Evolutionary conservation across 1,140 invertebrate species (phyloP).

Genomic region (Protaetia brevitarsis): DNA sequence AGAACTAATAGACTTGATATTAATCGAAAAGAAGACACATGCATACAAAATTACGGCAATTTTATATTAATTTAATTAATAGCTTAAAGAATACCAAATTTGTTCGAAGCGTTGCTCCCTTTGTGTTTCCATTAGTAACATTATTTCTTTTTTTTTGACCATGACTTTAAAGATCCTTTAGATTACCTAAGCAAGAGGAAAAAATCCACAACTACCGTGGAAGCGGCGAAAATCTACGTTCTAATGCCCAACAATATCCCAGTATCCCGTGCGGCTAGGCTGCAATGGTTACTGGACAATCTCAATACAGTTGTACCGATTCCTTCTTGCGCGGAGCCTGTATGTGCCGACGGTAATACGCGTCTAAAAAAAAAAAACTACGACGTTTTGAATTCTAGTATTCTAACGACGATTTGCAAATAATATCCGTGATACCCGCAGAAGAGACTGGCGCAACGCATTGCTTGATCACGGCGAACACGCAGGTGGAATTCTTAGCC

Average conservation of each 20-base stretch:
- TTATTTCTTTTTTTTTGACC: too few species aligned
- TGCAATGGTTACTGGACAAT: constrained; percentile 73
- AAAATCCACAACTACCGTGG: constrained; percentile 49
- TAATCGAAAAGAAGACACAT: too few species aligned
- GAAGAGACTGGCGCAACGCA: constrained; percentile 52
- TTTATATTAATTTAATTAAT: too few species aligned
- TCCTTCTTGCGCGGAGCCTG: constrained; percentile 43
- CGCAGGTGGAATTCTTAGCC: constrained; percentile 54
- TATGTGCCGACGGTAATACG: constrained; percentile 32
- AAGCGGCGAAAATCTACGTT: constrained; percentile 66
- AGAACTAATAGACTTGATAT: too few species aligned
- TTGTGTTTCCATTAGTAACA: too few species aligned
- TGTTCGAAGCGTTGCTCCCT: too few species aligned
- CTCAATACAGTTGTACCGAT: constrained; percentile 62
- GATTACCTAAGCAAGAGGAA: constrained; percentile 32
- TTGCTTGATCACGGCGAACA: constrained; percentile 54
- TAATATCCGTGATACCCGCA: constrained; percentile 63
- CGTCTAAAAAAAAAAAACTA: background rate
- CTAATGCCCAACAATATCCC: constrained; percentile 72
- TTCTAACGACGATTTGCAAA: constrained; percentile 54
- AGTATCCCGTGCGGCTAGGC: constrained; percentile 71
- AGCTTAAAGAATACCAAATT: too few species aligned
- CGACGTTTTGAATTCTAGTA: background rate
- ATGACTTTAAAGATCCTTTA: constrained; percentile 31
- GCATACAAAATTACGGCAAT: too few species aligned